These are phyloP conservation scores for Belgica antarctica DNA, from an alignment of 2,888 invertebrate genomes.

Conservation along the genomic window DNA sequence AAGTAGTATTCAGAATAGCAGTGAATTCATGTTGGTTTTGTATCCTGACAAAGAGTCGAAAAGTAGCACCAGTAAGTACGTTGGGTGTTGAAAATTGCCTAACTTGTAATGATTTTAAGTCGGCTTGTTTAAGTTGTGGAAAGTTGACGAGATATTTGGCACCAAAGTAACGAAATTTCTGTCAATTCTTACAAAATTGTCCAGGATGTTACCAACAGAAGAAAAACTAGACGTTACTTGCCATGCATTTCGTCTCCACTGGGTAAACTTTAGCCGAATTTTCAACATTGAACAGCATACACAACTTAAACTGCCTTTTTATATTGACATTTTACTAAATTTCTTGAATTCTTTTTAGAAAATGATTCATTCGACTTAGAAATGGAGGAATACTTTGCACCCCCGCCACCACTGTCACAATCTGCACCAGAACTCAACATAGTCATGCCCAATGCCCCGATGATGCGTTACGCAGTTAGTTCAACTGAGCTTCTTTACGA, in stretches of 20 bases:
- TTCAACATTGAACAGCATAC: too few relatives aligned
- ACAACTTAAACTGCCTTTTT: too few relatives aligned
- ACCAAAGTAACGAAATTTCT: neutral
- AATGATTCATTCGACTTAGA: constrained; percentile 64
- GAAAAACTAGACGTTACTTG: too few relatives aligned
- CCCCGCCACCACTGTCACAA: constrained; percentile 77
- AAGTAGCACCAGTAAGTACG: constrained; percentile 57
- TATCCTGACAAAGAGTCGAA: constrained; percentile 60
- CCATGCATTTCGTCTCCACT: too few relatives aligned
- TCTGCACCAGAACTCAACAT: constrained; percentile 76
- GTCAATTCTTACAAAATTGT: neutral
- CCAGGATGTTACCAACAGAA: too few relatives aligned
- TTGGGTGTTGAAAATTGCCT: neutral
- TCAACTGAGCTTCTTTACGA: constrained; percentile 81
- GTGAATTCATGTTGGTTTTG: constrained; percentile 79
- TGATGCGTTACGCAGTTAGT: constrained; percentile 71
- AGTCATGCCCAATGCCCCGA: constrained; percentile 60
- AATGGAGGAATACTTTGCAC: constrained; percentile 66
- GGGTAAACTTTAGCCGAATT: too few relatives aligned
- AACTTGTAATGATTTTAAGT: too few relatives aligned
- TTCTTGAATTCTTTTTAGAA: constrained; percentile 50
- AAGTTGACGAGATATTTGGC: too few relatives aligned
- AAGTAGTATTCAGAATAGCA: constrained; percentile 63
- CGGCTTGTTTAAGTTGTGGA: too few relatives aligned
- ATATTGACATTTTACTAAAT: too few relatives aligned